Conservation (phyloP, 92 coral and sea anemone species). For the Galaxea fascicularis region DNA sequence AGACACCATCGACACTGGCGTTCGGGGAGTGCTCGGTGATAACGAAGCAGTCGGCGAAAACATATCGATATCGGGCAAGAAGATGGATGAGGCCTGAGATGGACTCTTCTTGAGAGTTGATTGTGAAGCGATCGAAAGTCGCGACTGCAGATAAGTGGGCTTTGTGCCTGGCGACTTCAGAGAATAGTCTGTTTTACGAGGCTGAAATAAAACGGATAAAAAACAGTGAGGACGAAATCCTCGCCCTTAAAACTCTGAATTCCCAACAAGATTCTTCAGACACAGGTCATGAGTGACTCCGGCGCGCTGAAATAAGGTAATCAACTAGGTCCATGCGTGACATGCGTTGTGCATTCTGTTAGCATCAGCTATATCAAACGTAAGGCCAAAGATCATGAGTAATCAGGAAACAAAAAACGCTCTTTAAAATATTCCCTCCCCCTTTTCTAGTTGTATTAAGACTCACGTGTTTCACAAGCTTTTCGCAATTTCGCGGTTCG, state of each 20-base stretch:
- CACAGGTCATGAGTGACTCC: too few species aligned
- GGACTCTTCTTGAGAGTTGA: slow-evolving; percentile 63
- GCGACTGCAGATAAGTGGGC: slow-evolving; percentile 61
- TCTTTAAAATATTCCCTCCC: too few species aligned
- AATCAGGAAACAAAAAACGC: too few species aligned
- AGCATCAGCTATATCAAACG: too few species aligned
- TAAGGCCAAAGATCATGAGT: too few species aligned
- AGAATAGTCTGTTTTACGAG: slow-evolving; percentile 81
- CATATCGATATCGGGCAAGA: slow-evolving; percentile 57
- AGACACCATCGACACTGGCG: slow-evolving; percentile 57
- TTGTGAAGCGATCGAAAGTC: slow-evolving; percentile 76
- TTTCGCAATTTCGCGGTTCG: slow-evolving; percentile 92
- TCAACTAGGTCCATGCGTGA: too few species aligned
- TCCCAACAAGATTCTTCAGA: too few species aligned
- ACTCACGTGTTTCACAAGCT: slow-evolving; percentile 90
- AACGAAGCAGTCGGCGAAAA: slow-evolving; percentile 53
- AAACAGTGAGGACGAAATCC: too few species aligned
- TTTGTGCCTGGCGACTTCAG: slow-evolving; percentile 88
- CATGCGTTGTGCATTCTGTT: too few species aligned
- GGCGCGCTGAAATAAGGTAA: too few species aligned
- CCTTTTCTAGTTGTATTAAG: neutral
- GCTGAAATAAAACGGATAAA: slow-evolving; percentile 50
- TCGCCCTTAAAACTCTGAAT: too few species aligned
- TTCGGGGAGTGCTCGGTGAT: slow-evolving; percentile 69
- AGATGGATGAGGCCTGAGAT: slow-evolving; percentile 74